Base-by-base conservation (phyloP, 2,888 invertebrate species). In the Caenorhabditis sinica region DNA sequence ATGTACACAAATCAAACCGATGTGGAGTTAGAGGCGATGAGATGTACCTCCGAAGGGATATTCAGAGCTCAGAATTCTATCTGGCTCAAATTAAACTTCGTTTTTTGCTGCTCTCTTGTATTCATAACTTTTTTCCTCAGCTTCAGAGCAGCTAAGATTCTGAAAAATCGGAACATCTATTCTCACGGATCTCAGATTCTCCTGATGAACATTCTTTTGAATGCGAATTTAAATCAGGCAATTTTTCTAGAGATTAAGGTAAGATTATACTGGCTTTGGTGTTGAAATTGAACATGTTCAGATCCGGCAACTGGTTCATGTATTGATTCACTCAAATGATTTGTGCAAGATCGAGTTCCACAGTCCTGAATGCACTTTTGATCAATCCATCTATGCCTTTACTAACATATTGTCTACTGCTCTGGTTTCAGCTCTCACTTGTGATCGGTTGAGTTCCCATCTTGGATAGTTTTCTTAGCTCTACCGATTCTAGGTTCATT, bases 1-100 rank as follows among this genome's bases (percentile, higher is more conserved):
- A 82, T 82, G 82, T 82, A 71, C 53, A 82, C 69, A 11, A 82
- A 82, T 40, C 74, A 82, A 58, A 69, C 75, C 9, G 75, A 61
- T 20, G 82, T 75, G 17, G 75, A 82, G 20, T 30, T 82, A 2
- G 82, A 82, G 13, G 11, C 30, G 43, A 61, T 68, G 74, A 36
- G 75, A 58, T 82, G 82, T 40, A 72, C 82, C 25, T 82, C 82
- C 0, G 66, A 76, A 11, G 82, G 76, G 23, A 82, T 76, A 23
- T 76, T 72, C 65, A 45, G 28, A 20, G 71, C 82, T 11, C 75
- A 74, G 20, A 82, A 76, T 40, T 82, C 82, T 5, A 40, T 65
- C 5, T 63, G 36, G 53, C 56, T 76, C 72, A 63, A 75, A 60
- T 17, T 82, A 33, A 72, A 72, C 20, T 72, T 56, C 30, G 36